Conservation (phyloP, 1,140 invertebrate species). For the Euschistus heros region DNA sequence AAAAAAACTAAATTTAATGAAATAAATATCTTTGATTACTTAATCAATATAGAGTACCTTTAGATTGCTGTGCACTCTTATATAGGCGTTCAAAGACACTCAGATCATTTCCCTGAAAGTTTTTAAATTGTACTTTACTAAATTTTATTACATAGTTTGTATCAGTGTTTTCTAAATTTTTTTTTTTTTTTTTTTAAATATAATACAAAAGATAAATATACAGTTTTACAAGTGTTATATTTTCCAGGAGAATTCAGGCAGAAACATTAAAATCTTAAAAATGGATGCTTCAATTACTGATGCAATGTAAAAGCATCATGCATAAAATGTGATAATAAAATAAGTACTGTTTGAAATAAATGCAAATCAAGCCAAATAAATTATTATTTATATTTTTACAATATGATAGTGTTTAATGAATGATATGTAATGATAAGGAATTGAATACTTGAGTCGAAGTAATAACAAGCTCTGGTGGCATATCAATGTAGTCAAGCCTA, state of each 20-base stretch:
- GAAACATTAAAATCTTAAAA: too few relatives aligned
- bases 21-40: slow-evolving; percentile 13
- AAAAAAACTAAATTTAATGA: too few relatives aligned
- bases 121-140: neutral
- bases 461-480: slow-evolving; percentile 46
- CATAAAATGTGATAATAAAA: too few relatives aligned
- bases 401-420: neutral
- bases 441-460: slow-evolving; percentile 34
- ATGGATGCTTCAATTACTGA: too few relatives aligned
- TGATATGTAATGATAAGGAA: slow-evolving; percentile 21
- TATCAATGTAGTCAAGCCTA: slow-evolving; percentile 36
- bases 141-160: neutral
- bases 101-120: slow-evolving; percentile 29
- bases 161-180: neutral
- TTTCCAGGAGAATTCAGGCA: too few relatives aligned
- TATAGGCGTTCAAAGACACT: slow-evolving; percentile 26
- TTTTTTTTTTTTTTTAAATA: too few relatives aligned
- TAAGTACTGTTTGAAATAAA: too few relatives aligned
- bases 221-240: too few relatives aligned
- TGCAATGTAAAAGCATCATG: too few relatives aligned
- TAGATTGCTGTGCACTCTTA: slow-evolving; percentile 35
- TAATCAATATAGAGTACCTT: slow-evolving; percentile 3
- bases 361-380: too few relatives aligned
- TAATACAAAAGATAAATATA: neutral
- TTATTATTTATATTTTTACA: too few relatives aligned